phyloP scores from a whole-genome alignment of 1,140 invertebrate genomes.

The Cataglyphis hispanica region DNA sequence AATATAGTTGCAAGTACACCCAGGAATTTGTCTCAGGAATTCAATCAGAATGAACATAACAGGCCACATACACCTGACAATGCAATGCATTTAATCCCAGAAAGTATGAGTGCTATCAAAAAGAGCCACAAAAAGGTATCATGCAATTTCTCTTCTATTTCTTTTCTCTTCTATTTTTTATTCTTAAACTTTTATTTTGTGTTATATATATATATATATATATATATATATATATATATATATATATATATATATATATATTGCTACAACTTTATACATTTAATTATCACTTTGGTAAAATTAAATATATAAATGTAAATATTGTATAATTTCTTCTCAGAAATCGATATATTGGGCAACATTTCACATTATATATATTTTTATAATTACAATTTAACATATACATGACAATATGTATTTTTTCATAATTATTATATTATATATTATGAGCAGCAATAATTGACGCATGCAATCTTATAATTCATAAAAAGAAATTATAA shows the following conservation, averaged over 20 bases:
- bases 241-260: no score
- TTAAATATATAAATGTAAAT: neutral
- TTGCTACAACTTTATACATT: neutral
- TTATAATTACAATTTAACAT: no score
- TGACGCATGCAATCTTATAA: no score
- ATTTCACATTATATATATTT: no score
- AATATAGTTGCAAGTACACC: conserved; percentile 78
- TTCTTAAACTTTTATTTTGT: neutral
- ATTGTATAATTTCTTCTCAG: no score
- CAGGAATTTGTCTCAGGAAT: conserved; percentile 81
- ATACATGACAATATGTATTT: no score
- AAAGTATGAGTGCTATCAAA: conserved; percentile 83
- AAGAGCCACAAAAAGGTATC: conserved; percentile 83
- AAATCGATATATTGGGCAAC: no score
- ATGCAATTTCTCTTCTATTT: conserved; percentile 39
- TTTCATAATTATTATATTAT: no score
- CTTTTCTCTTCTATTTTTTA: conserved; percentile 30
- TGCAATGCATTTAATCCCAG: conserved; percentile 77
- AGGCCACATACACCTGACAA: conserved; percentile 81
- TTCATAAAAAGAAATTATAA: no score
- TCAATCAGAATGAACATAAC: conserved; percentile 70
- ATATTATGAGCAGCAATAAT: no score
- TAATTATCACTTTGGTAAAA: neutral
- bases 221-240: no score
- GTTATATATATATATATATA: no score